Percentiles rank a stretch among this genome's conserved stretches.
Conservation (phyloP, 2,797 vertebrate species). For the Parauchenoglanis ngamensis region DNA sequence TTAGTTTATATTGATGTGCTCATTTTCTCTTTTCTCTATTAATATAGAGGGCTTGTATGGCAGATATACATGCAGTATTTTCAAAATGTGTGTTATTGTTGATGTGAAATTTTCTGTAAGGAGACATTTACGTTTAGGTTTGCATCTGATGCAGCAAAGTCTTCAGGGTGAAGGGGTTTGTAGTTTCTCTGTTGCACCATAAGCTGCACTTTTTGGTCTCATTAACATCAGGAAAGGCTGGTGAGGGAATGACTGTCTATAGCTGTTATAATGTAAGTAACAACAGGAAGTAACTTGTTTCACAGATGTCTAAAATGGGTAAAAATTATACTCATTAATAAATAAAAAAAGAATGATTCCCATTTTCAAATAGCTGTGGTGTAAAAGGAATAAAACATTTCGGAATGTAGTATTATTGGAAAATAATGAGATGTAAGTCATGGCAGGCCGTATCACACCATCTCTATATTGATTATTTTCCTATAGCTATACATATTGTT, state of each 20-base stretch:
- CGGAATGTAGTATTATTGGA: neutral
- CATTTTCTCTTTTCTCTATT: neutral
- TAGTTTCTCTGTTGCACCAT: neutral
- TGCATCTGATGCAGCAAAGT: neutral
- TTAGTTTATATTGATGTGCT: neutral
- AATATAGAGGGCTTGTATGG: neutral
- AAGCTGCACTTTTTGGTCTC: neutral
- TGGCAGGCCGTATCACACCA: neutral
- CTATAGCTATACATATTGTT: neutral
- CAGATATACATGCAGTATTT: neutral
- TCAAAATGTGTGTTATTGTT: neutral
- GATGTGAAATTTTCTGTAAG: neutral
- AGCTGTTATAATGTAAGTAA: neutral
- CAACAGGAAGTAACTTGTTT: neutral
- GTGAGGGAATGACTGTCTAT: neutral
- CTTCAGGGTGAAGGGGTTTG: neutral
- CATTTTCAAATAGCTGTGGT: neutral
- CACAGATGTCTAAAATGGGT: neutral
- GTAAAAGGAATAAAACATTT: neutral
- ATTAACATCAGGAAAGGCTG: neutral
- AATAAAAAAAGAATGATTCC: neutral
- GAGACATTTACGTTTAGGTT: neutral
- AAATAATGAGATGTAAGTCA: neutral
- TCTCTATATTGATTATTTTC: neutral
- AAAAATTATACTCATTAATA: neutral